A percentile compares a stretch with the other conserved stretches of the same genome.
phyloP scores from a whole-genome alignment of 2,797 vertebrate species.

The Diplodus sargus region DNA sequence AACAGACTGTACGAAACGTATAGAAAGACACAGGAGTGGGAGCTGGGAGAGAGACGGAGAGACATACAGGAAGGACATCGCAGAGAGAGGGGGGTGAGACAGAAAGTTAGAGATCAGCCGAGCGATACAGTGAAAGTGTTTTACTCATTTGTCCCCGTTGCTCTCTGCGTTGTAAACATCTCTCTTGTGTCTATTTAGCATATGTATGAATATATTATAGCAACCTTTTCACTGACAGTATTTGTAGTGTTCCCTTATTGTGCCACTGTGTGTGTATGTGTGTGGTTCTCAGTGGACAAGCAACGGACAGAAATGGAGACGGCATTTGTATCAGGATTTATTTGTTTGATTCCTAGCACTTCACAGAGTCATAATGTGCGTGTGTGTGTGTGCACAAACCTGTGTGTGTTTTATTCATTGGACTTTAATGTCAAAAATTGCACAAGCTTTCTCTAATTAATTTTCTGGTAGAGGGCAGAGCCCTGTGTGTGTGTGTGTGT shows the following conservation, averaged over 20 bases:
- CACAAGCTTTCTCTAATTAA: constrained; percentile 49
- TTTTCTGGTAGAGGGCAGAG: constrained; percentile 25
- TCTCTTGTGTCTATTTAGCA: constrained; percentile 56
- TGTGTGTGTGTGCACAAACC: not conserved
- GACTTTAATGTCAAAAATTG: constrained; percentile 38
- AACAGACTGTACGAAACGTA: constrained; percentile 22
- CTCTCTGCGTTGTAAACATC: constrained; percentile 48
- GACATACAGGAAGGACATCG: not conserved
- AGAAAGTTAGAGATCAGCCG: constrained; percentile 1
- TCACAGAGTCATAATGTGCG: not conserved
- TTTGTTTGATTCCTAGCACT: constrained; percentile 10
- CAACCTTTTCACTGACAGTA: constrained; percentile 65
- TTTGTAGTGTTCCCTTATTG: constrained; percentile 42
- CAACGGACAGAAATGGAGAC: not conserved
- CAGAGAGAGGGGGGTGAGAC: not conserved
- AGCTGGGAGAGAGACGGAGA: not conserved
- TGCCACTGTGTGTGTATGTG: constrained; percentile 5
- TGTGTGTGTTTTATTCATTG: constrained; percentile 25
- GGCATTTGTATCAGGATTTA: constrained; percentile 29
- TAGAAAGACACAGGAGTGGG: not conserved
- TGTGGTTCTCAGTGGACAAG: not conserved
- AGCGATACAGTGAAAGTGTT: constrained; percentile 7
- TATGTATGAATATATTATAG: constrained; percentile 50
- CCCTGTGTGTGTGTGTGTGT: constrained; percentile 14
- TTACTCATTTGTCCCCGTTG: constrained; percentile 21